These are phyloP conservation scores for Crenuchus spilurus DNA, from an alignment of 2,797 vertebrate species.

Conservation along the genomic window DNA sequence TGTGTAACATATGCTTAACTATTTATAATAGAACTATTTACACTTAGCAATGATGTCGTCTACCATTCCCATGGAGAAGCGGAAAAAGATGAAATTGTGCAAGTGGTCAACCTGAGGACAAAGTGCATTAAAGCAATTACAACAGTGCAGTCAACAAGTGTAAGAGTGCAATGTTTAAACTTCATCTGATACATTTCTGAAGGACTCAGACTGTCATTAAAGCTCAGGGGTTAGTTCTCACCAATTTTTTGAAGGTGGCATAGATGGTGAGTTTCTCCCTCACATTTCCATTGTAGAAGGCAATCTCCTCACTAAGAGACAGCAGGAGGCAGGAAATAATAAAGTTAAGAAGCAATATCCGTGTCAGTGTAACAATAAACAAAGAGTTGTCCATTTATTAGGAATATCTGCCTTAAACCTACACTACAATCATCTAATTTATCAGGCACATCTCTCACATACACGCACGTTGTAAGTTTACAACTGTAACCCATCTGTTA, in stretches of 20 bases:
- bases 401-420: neutral
- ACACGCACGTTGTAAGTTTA: too few relatives aligned
- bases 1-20: neutral
- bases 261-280: conserved; percentile 95
- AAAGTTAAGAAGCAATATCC: neutral
- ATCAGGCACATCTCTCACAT: too few relatives aligned
- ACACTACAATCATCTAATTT: too few relatives aligned
- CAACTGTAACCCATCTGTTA: too few relatives aligned
- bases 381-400: too few relatives aligned
- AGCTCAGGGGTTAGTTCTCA: conserved; percentile 63
- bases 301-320: conserved; percentile 92
- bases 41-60: conserved; percentile 97
- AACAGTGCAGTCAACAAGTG: neutral
- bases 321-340: neutral
- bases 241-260: conserved; percentile 90
- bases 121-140: neutral
- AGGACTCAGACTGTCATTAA: neutral
- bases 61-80: conserved; percentile 98
- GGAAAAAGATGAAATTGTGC: conserved; percentile 96
- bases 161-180: conserved; percentile 2
- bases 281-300: conserved; percentile 95
- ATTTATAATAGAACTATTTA: conserved; percentile 70
- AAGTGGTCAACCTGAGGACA: conserved; percentile 89
- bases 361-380: neutral
- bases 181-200: neutral